A percentile compares a stretch with the other conserved stretches of the same genome.
These are phyloP conservation scores for Struthio camelus DNA, from an alignment of 2,113 vertebrate species.

Conservation along the genomic window DNA sequence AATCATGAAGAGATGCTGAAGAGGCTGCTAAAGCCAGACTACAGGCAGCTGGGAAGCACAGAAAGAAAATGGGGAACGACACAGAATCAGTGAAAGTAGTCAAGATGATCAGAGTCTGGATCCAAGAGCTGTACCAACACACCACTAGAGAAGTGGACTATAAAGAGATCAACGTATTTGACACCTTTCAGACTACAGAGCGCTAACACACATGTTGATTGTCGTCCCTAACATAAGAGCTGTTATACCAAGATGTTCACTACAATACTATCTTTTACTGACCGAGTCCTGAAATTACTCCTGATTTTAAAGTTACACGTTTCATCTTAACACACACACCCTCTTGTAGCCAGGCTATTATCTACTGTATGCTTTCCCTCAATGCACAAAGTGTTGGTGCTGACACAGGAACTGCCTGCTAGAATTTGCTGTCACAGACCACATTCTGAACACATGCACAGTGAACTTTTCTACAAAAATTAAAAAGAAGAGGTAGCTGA, in stretches of 20 bases:
- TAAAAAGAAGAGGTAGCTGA: background rate
- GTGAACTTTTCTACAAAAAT: background rate
- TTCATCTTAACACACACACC: background rate
- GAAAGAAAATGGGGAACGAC: slow-evolving; percentile 47
- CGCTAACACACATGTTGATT: background rate
- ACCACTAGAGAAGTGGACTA: background rate
- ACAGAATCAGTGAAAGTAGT: background rate
- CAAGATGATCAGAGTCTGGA: slow-evolving; percentile 26
- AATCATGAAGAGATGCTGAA: slow-evolving; percentile 27
- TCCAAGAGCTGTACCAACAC: slow-evolving; percentile 44
- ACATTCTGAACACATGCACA: background rate
- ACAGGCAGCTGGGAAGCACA: slow-evolving; percentile 27
- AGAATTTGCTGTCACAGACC: slow-evolving; percentile 25
- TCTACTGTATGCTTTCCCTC: background rate
- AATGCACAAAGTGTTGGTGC: background rate
- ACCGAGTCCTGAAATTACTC: background rate
- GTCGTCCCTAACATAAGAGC: background rate
- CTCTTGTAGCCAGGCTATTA: background rate
- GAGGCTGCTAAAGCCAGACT: slow-evolving; percentile 15
- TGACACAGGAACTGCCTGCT: slow-evolving; percentile 1
- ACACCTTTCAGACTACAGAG: background rate
- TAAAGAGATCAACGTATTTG: background rate
- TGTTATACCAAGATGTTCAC: background rate
- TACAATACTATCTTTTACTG: background rate
- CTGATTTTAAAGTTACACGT: background rate